These are phyloP conservation scores for Nomada ruficornis DNA, from an alignment of 2,888 invertebrate species.

Conservation along the genomic window DNA sequence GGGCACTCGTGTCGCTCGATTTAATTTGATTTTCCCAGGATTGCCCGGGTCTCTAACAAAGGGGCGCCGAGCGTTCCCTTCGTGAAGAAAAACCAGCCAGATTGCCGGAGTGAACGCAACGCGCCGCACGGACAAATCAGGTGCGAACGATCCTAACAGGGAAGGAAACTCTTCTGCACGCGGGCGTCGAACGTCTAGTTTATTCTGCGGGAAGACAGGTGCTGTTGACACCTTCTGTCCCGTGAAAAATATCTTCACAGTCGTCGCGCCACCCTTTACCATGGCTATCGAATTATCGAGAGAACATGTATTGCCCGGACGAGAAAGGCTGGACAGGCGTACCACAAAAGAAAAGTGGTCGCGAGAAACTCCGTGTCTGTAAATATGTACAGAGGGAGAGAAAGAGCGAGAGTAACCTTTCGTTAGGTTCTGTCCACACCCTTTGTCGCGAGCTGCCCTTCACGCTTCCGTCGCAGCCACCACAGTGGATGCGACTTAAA, in stretches of 20 bases:
- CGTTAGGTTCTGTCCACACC: constrained; percentile 41
- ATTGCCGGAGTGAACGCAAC: neutral
- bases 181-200: constrained; percentile 22
- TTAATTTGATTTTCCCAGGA: neutral
- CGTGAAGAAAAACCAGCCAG: neutral
- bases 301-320: too few species aligned
- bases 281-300: constrained; percentile 49
- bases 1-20: neutral
- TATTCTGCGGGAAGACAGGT: constrained; percentile 16
- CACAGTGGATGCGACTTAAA: constrained; percentile 22
- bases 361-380: constrained; percentile 50
- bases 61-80: neutral
- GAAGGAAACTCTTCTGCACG: neutral
- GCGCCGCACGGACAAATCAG: neutral
- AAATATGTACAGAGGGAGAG: constrained; percentile 44
- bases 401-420: constrained; percentile 1
- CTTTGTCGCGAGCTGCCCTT: constrained; percentile 62
- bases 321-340: too few species aligned
- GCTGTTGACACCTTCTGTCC: constrained; percentile 14
- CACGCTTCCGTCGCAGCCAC: constrained; percentile 37
- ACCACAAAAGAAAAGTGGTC: neutral
- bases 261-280: constrained; percentile 17
- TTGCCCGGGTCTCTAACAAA: neutral
- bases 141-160: constrained; percentile 25
- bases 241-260: neutral